Conservation (phyloP, 2,888 invertebrate species). For the Tetranychus truncatus region DNA sequence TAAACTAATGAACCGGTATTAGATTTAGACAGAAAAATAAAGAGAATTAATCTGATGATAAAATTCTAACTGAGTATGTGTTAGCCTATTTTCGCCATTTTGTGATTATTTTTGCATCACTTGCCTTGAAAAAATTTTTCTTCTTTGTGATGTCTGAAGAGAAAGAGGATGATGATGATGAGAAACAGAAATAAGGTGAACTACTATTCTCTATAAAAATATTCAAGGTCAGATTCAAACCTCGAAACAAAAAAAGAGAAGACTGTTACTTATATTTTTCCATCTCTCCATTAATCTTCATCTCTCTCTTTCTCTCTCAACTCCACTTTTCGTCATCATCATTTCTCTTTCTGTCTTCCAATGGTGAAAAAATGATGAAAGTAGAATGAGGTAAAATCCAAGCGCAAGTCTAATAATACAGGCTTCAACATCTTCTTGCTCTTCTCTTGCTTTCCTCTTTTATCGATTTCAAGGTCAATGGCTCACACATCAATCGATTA, state of each 20-base stretch:
- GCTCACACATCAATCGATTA: background rate
- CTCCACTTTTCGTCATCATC: background rate
- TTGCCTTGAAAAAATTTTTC: background rate
- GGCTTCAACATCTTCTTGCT: background rate
- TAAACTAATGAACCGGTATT: background rate
- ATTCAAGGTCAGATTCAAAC: background rate
- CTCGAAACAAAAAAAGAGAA: background rate
- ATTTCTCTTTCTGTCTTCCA: background rate
- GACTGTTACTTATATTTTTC: background rate
- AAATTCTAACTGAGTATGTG: background rate
- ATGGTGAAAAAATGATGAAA: background rate
- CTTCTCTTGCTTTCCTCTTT: background rate
- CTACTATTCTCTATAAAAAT: background rate
- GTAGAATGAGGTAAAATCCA: background rate
- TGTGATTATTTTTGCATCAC: slow-evolving; percentile 1
- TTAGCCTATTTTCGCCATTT: background rate
- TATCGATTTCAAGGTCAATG: background rate
- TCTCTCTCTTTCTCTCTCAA: background rate
- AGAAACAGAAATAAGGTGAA: background rate
- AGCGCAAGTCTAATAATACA: background rate
- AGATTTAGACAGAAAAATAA: background rate
- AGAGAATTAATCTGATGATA: background rate
- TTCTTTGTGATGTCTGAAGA: background rate
- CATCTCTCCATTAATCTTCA: background rate
- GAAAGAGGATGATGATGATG: background rate